These are phyloP conservation scores for Carabus problematicus DNA, from an alignment of 2,888 invertebrate species.

Conservation along the genomic window DNA sequence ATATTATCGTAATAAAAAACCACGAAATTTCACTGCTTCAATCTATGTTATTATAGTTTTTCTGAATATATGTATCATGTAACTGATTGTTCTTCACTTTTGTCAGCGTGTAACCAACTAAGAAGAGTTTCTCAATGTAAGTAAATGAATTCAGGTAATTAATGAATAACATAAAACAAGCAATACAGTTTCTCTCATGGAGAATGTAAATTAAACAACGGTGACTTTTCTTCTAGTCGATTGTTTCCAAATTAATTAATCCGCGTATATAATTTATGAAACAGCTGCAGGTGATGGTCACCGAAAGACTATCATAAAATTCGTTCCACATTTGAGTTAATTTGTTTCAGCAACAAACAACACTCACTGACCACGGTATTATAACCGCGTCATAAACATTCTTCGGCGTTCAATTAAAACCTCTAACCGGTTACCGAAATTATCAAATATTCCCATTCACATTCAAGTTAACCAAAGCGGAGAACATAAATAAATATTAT, in stretches of 20 bases:
- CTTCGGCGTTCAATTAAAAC: too few species aligned
- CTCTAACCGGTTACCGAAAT: too few species aligned
- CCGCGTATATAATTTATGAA: conserved; percentile 28
- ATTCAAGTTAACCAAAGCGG: too few species aligned
- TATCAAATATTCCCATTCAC: too few species aligned
- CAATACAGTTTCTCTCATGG: conserved; percentile 7
- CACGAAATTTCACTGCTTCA: not conserved
- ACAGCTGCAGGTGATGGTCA: conserved; percentile 29
- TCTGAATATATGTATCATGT: not conserved
- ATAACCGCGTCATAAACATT: too few species aligned
- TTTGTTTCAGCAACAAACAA: conserved; percentile 20
- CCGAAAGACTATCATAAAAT: conserved; percentile 28
- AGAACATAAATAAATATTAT: too few species aligned
- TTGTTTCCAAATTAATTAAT: conserved; percentile 38
- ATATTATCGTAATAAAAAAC: too few species aligned
- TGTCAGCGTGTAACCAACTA: not conserved
- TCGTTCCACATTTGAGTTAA: conserved; percentile 38
- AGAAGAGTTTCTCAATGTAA: too few species aligned
- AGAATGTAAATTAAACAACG: conserved; percentile 34
- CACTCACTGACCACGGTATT: too few species aligned
- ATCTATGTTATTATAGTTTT: not conserved
- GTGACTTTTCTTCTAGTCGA: conserved; percentile 31
- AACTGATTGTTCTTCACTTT: not conserved
- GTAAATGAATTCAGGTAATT: too few species aligned
- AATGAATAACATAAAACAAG: too few species aligned